phyloP scores from a whole-genome alignment of 2,888 invertebrate species.

The Parnassius glacialis region DNA sequence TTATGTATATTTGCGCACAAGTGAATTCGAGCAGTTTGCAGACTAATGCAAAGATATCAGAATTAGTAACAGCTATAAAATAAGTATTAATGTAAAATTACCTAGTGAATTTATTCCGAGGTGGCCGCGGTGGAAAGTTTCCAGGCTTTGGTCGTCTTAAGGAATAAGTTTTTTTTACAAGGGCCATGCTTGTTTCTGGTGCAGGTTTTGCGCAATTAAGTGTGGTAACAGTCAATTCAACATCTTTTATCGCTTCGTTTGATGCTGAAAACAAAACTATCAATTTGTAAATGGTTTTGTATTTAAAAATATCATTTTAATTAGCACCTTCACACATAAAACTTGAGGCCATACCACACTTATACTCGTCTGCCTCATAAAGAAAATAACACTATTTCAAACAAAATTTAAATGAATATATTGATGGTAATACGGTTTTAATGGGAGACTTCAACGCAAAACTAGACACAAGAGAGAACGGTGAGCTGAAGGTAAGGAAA shows the following conservation, averaged over 20 bases:
- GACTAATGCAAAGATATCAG: too few species aligned
- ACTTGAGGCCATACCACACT: too few species aligned
- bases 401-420: background rate
- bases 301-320: too few species aligned
- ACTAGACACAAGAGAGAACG: too few species aligned
- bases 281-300: background rate
- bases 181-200: slow-evolving; percentile 61
- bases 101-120: slow-evolving; percentile 71
- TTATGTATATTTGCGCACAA: too few species aligned
- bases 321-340: too few species aligned
- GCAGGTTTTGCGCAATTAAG: slow-evolving; percentile 84
- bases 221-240: slow-evolving; percentile 93
- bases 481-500: too few species aligned
- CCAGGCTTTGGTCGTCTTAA: slow-evolving; percentile 60
- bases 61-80: background rate
- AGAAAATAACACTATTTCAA: too few species aligned
- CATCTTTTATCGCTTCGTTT: slow-evolving; percentile 90
- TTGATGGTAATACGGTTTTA: background rate
- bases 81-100: slow-evolving; percentile 32
- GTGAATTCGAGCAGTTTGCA: too few species aligned
- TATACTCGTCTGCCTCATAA: too few species aligned
- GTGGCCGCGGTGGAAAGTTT: slow-evolving; percentile 51
- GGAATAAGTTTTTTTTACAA: slow-evolving; percentile 66
- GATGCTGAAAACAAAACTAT: slow-evolving; percentile 75
- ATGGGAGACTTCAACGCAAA: background rate